Base-by-base conservation (phyloP, 2,113 vertebrate genomes). In the Gnathonemus echidnorhynchus region DNA sequence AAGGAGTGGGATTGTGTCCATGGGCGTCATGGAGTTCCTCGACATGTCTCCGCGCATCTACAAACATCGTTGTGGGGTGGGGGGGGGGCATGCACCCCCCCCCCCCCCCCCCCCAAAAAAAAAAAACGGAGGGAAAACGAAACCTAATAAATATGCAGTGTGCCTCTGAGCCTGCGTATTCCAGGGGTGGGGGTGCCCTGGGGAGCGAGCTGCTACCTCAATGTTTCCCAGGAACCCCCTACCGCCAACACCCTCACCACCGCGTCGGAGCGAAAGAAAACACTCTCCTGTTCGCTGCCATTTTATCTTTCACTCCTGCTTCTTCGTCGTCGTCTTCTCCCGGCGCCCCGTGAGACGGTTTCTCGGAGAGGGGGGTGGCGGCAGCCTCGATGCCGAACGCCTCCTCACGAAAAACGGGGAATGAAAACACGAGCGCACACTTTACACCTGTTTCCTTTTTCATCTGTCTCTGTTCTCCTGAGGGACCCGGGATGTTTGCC, bases 401-500 rank as follows among this genome's bases (percentile, higher is more conserved):
- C 93, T 94, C 93, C 89, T 88, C n/a, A 58, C 87, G 91, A 92
- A 91, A 93, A 66, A 70, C 1, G 48, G 58, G 53, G 56, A 19
- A 90, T 31, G 89, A 19, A 87, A 77, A 91, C 86, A 87, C 56
- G n/a, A 58, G 90, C 91, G 90, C 89, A 86, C 89, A 93, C 92
- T 94, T 94, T 94, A 94, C 95, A 95, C 95, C 95, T 96, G 95
- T 93, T 95, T 94, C 93, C 92, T 93, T 92, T 91, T 92, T 92
- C 94, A 93, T 95, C 93, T 90, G 92, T 58, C 95, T 94, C 93
- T 94, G 91, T 93, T 94, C 91, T 92, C 92, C 90, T 92, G 93
- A 89, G 91, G 94, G 91, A 93, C 94, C 93, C 94, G 95, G 95
- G 95, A 95, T 96, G 95, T 96, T 96, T 95, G 93, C 42, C 91